These are phyloP conservation scores for Spondyliosoma cantharus DNA, from an alignment of 2,797 vertebrate genomes.

Conservation along the genomic window DNA sequence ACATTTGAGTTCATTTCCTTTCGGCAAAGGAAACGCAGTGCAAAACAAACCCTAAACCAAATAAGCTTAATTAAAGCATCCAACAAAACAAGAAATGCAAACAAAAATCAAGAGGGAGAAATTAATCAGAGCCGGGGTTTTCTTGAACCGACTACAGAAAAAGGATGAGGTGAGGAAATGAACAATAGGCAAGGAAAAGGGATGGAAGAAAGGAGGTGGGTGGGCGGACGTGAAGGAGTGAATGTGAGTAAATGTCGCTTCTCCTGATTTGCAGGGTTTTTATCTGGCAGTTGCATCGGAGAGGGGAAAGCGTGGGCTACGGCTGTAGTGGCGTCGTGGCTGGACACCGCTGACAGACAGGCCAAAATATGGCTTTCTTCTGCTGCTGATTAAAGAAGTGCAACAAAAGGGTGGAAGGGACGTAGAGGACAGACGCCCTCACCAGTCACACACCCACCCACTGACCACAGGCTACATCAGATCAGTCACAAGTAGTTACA, in stretches of 20 bases:
- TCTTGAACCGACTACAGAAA: slow-evolving; percentile 75
- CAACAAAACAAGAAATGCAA: slow-evolving; percentile 82
- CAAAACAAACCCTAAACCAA: slow-evolving; percentile 81
- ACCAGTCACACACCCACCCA: slow-evolving; percentile 44
- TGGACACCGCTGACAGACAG: slow-evolving; percentile 80
- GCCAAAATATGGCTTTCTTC: slow-evolving; percentile 83
- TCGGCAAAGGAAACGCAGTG: slow-evolving; percentile 74
- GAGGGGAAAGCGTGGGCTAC: slow-evolving; percentile 78
- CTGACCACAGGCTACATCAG: slow-evolving; percentile 28
- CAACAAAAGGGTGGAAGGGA: slow-evolving; percentile 73
- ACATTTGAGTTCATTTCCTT: slow-evolving; percentile 75
- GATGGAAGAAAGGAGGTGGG: slow-evolving; percentile 73
- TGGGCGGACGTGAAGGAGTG: slow-evolving; percentile 63
- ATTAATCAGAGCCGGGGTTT: slow-evolving; percentile 80
- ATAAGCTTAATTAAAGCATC: slow-evolving; percentile 82
- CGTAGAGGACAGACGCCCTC: slow-evolving; percentile 59
- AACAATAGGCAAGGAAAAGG: slow-evolving; percentile 79
- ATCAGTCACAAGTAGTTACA: slow-evolving; percentile 44
- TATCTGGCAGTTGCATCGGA: slow-evolving; percentile 80
- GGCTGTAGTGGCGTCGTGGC: slow-evolving; percentile 72
- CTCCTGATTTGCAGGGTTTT: slow-evolving; percentile 76
- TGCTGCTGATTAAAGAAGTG: slow-evolving; percentile 85
- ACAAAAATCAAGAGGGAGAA: slow-evolving; percentile 83
- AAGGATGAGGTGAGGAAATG: slow-evolving; percentile 80
- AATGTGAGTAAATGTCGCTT: slow-evolving; percentile 61